A percentile compares a stretch with the other conserved stretches of the same genome.
Evolutionary conservation across 2,113 vertebrate genomes (phyloP).

Genomic region (Microcebus lehilahytsara): DNA sequence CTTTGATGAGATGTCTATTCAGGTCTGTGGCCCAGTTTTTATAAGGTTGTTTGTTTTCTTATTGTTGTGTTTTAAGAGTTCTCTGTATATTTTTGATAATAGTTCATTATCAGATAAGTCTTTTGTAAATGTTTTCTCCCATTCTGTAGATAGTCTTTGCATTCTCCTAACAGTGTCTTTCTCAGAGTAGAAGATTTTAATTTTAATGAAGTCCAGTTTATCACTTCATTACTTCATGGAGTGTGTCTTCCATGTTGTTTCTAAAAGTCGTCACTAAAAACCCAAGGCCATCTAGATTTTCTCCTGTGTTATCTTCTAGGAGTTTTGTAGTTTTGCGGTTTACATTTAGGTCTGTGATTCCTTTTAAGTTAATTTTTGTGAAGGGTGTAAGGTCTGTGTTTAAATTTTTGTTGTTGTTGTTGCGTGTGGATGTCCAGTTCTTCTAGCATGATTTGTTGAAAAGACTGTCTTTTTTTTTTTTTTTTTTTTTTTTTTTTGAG

Average conservation of each 20-base stretch:
- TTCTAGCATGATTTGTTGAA: background rate
- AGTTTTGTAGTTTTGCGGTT: background rate
- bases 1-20: background rate
- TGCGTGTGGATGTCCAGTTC: background rate
- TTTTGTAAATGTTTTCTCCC: background rate
- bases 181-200: background rate
- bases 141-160: background rate
- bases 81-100: background rate
- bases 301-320: background rate
- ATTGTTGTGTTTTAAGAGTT: background rate
- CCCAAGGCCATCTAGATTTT: background rate
- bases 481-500: too few relatives aligned
- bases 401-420: background rate
- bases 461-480: background rate
- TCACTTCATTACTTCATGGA: background rate
- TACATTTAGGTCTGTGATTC: background rate
- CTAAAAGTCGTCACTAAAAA: background rate
- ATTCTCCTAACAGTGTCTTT: background rate
- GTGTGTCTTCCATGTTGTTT: background rate
- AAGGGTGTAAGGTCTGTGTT: background rate
- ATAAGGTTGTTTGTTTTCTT: background rate
- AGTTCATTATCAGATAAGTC: background rate
- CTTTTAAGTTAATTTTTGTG: background rate
- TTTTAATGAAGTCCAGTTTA: background rate
- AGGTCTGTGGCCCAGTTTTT: background rate